Conservation (phyloP, 1,140 invertebrate species). For the Parasteatoda tepidariorum region DNA sequence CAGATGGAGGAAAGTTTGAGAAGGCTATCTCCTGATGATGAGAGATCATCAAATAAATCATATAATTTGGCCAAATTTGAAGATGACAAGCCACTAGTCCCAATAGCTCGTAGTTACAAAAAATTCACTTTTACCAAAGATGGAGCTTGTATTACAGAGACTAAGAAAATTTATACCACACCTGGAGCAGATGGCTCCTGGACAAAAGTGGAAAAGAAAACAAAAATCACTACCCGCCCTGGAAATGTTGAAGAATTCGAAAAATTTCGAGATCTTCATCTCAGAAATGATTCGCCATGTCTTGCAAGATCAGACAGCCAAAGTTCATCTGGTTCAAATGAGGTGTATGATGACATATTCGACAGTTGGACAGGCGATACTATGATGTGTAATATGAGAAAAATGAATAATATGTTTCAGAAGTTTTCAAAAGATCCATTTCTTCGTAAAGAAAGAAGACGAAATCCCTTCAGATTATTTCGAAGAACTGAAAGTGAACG, state of each 20-base stretch:
- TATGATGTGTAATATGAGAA: constrained; percentile 62
- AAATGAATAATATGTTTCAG: constrained; percentile 49
- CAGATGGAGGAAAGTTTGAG: constrained; percentile 59
- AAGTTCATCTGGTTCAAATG: constrained; percentile 64
- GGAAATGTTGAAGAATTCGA: constrained; percentile 54
- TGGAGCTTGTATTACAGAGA: constrained; percentile 64
- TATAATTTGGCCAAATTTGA: constrained; percentile 25
- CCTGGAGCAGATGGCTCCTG: constrained; percentile 62
- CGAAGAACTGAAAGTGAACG: constrained; percentile 46
- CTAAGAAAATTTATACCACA: constrained; percentile 63
- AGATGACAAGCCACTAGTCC: constrained; percentile 53
- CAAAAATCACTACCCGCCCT: constrained; percentile 61
- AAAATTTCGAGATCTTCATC: constrained; percentile 40
- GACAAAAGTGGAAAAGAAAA: constrained; percentile 64
- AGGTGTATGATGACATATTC: constrained; percentile 66
- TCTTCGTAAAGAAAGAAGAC: constrained; percentile 20
- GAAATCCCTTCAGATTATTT: constrained; percentile 54
- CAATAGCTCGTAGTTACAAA: constrained; percentile 64
- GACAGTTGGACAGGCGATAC: constrained; percentile 64
- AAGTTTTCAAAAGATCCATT: constrained; percentile 52
- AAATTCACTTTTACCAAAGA: constrained; percentile 65
- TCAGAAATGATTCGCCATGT: constrained; percentile 23
- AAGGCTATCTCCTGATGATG: constrained; percentile 53
- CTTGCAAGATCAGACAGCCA: constrained; percentile 62
- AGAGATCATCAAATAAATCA: constrained; percentile 22